Conservation (phyloP, 2,888 invertebrate species). For the Neoascia interrupta region DNA sequence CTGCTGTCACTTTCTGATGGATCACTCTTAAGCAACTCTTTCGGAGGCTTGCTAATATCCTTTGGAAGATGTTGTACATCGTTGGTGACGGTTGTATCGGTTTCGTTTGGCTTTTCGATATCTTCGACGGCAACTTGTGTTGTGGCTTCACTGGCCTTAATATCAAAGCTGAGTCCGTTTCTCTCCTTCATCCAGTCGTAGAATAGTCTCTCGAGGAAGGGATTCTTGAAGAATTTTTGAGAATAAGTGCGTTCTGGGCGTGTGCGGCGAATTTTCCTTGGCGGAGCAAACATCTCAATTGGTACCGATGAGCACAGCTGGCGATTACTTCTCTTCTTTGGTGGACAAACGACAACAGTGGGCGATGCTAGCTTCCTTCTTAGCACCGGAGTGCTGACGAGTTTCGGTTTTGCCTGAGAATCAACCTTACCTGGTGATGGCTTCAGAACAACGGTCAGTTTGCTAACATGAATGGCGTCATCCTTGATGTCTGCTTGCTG, state of each 20-base stretch:
- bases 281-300: slow-evolving; percentile 75
- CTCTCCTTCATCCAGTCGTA: slow-evolving; percentile 75
- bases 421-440: slow-evolving; percentile 46
- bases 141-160: background rate
- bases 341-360: slow-evolving; percentile 63
- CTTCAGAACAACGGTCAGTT: slow-evolving; percentile 20
- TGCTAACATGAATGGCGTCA: slow-evolving; percentile 28
- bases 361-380: background rate
- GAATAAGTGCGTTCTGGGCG: slow-evolving; percentile 72
- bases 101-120: slow-evolving; percentile 71
- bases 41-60: background rate
- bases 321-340: slow-evolving; percentile 70
- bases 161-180: slow-evolving; percentile 74
- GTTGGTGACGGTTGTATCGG: slow-evolving; percentile 53
- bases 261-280: slow-evolving; percentile 75
- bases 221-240: slow-evolving; percentile 73
- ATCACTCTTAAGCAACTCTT: background rate
- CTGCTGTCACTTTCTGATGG: slow-evolving; percentile 49
- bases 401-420: background rate
- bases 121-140: slow-evolving; percentile 38
- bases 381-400: background rate
- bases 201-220: slow-evolving; percentile 75
- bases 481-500: background rate
- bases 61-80: background rate
- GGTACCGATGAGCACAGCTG: slow-evolving; percentile 60